Evolutionary conservation across 2,797 vertebrate species (phyloP), one percentile per base, ranked within the genome.

Genomic region (Tachyglossus aculeatus): DNA sequence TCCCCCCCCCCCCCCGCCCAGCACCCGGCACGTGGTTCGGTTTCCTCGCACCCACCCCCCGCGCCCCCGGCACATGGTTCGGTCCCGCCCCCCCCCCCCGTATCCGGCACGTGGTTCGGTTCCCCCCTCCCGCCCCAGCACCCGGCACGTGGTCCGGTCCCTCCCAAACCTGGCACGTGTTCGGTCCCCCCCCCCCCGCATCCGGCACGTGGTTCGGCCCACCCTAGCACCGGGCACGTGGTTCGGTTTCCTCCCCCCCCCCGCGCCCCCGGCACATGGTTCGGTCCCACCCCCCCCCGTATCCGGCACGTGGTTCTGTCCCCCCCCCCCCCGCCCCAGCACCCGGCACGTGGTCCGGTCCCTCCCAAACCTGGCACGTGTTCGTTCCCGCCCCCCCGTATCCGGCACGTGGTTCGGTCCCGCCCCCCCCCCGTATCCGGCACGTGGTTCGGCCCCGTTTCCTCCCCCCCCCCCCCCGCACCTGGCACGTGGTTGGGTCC

Each of bases 311-410:
- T n/a, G n/a, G n/a, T n/a, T n/a, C n/a, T n/a, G n/a, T n/a, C n/a
- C n/a, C n/a, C 73, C n/a, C 78, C 95, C 93, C 94, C 92, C 94
- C 71, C 95, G 92, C 31, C 95, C 95, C 0, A 95, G 94, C 0
- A 96, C 95, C 76, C 95, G 95, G 95, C 95, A 96, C 78, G 96
- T 96, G 85, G 94, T 95, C 15, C 95, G n/a, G n/a, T n/a, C 95
- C 2, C 95, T 96, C 50, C 96, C 96, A 57, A 95, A 95, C 1
- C 89, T 95, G 41, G 86, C 94, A 75, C 94, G 93, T 85, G 93
- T 95, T 93, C 95, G 95, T 85, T 89, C 86, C 15, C 88, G n/a
- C 94, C 18, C 95, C 94, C 48, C 95, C 95, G 92, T 15, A 52
- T 64, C 39, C 4, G n/a, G 15, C 7, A 15, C n/a, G 22, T 15